A percentile compares a stretch with the other conserved stretches of the same genome.
Conservation (phyloP, 2,797 vertebrate species). For the Pangasius krempfi region DNA sequence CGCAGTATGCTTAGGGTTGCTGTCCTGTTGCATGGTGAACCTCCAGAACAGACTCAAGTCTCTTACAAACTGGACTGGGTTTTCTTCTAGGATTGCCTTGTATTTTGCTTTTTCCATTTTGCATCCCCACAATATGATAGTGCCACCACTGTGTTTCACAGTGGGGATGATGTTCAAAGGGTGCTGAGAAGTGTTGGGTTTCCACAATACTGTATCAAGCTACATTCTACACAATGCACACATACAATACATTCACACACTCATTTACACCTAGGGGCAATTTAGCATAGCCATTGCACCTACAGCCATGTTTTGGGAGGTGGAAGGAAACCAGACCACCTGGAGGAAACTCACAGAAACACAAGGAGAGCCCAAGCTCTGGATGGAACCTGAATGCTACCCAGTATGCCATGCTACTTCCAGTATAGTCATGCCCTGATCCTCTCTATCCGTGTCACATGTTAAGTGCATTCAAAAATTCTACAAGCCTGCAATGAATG, state of each 20-base stretch:
- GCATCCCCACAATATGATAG: not conserved
- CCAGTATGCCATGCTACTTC: not conserved
- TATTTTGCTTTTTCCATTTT: not conserved
- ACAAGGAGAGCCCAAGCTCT: not conserved
- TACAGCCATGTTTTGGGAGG: not conserved
- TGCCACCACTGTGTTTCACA: not conserved
- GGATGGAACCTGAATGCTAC: not conserved
- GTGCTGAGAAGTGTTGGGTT: not conserved
- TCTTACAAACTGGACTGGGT: not conserved
- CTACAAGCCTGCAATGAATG: not conserved
- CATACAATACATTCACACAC: not conserved
- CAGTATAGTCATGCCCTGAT: not conserved
- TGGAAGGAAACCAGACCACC: not conserved
- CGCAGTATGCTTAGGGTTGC: not conserved
- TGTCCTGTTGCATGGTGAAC: not conserved
- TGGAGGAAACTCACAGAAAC: not conserved
- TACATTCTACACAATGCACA: not conserved
- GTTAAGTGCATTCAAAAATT: not conserved
- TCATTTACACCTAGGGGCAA: not conserved
- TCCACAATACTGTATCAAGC: not conserved
- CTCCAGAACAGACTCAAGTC: not conserved
- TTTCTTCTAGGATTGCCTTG: not conserved
- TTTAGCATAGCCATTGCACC: not conserved
- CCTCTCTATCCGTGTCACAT: not conserved
- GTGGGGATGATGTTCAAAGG: not conserved